Evolutionary conservation across 2,113 vertebrate genomes (phyloP).

Genomic region (Poicephalus meyeri): DNA sequence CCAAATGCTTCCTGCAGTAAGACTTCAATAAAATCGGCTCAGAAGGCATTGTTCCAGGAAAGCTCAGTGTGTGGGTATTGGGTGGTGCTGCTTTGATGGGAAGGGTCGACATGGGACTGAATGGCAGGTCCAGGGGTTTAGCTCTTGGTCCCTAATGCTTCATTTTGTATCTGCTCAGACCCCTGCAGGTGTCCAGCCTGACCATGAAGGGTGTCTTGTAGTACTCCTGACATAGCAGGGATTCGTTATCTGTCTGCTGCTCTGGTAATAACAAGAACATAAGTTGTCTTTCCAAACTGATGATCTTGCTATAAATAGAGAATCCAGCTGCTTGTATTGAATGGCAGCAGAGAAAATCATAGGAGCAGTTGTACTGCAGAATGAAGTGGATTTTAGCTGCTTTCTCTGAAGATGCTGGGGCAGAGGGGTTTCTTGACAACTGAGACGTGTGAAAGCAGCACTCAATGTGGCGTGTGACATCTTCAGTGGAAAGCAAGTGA

Average conservation of each 20-base stretch:
- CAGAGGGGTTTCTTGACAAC: not conserved
- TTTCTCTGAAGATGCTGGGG: not conserved
- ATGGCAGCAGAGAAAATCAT: slow-evolving; percentile 53
- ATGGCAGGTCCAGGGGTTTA: not conserved
- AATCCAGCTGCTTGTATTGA: slow-evolving; percentile 60
- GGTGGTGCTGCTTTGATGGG: not conserved
- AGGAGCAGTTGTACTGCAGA: not conserved
- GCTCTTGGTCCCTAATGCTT: not conserved
- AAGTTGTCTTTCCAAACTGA: slow-evolving; percentile 33
- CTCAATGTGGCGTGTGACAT: not conserved
- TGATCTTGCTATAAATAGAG: slow-evolving; percentile 64
- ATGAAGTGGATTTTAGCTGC: slow-evolving; percentile 45
- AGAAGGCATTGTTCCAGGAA: not conserved
- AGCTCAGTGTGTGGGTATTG: not conserved
- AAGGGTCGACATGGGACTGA: not conserved
- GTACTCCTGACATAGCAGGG: not conserved
- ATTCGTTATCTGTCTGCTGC: slow-evolving; percentile 12
- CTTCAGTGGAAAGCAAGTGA: not conserved
- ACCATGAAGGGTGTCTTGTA: not conserved
- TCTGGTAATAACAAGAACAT: slow-evolving; percentile 14
- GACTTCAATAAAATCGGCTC: not conserved
- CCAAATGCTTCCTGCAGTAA: not conserved
- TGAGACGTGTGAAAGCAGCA: accelerated
- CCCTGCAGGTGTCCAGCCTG: not conserved
- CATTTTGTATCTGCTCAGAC: not conserved